phyloP scores from a whole-genome alignment of 2,888 invertebrate species.

The Gastrophysa polygoni region DNA sequence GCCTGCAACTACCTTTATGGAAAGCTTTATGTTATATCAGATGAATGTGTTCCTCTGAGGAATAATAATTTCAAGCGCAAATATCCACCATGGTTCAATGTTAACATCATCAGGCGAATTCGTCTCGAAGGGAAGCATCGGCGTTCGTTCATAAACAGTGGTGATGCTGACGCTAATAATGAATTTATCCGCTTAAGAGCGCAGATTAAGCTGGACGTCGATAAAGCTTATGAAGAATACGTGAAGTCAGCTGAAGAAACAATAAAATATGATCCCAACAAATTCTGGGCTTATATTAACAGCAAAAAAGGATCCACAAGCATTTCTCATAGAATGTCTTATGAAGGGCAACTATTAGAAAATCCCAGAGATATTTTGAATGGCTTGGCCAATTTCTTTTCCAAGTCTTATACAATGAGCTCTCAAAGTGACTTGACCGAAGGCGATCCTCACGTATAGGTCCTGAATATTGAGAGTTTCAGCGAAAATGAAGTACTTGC shows the following conservation, averaged over 20 bases:
- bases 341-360: background rate
- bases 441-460: too few relatives aligned
- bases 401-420: background rate
- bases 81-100: background rate
- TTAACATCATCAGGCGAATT: background rate
- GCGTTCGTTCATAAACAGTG: constrained; percentile 3
- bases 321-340: background rate
- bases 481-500: background rate
- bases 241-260: background rate
- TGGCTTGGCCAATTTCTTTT: background rate
- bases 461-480: background rate
- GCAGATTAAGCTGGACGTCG: background rate
- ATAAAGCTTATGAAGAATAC: background rate
- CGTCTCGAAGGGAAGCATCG: background rate
- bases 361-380: background rate
- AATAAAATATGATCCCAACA: background rate
- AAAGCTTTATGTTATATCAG: background rate
- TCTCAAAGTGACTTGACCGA: background rate
- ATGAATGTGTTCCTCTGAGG: background rate
- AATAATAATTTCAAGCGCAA: constrained; percentile 1
- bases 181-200: background rate
- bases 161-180: background rate
- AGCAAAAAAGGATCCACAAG: background rate
- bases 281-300: background rate
- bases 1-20: background rate